A percentile compares a stretch with the other conserved stretches of the same genome.
phyloP scores from a whole-genome alignment of 1,140 invertebrate species.

The Bombyx mandarina region DNA sequence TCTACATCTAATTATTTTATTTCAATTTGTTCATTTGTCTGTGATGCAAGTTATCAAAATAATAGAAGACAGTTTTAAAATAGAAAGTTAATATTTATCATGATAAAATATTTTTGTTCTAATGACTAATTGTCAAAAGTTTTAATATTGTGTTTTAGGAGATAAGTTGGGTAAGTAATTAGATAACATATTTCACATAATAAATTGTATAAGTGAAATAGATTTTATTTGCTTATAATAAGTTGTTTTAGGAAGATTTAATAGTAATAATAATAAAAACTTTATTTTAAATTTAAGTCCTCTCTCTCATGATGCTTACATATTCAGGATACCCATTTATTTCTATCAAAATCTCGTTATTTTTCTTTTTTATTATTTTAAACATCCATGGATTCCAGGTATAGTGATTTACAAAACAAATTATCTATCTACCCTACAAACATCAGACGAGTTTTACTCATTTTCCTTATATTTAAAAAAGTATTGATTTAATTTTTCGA shows the following conservation, averaged over 20 bases:
- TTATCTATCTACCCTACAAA: background rate
- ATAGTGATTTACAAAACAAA: too few species aligned
- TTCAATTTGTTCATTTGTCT: too few species aligned
- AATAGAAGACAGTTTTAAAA: too few species aligned
- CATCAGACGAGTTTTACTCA: background rate
- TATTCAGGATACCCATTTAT: background rate
- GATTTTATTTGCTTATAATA: background rate
- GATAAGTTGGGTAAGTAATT: background rate
- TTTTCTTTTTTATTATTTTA: background rate
- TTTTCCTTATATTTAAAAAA: background rate
- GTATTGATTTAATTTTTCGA: too few species aligned
- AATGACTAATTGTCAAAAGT: background rate
- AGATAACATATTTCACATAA: background rate
- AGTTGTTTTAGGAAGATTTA: too few species aligned
- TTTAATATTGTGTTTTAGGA: constrained; percentile 2
- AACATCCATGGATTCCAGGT: too few species aligned
- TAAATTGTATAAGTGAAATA: background rate
- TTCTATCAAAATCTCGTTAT: background rate
- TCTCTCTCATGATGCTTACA: background rate
- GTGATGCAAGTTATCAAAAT: too few species aligned
- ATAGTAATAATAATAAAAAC: too few species aligned
- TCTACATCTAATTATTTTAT: too few species aligned
- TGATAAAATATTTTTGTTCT: too few species aligned
- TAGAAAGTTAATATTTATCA: too few species aligned
- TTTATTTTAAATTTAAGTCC: background rate